A percentile compares a stretch with the other conserved stretches of the same genome.
These are phyloP conservation scores for Monodelphis domestica DNA, from an alignment of 2,797 vertebrate species.

Conservation along the genomic window DNA sequence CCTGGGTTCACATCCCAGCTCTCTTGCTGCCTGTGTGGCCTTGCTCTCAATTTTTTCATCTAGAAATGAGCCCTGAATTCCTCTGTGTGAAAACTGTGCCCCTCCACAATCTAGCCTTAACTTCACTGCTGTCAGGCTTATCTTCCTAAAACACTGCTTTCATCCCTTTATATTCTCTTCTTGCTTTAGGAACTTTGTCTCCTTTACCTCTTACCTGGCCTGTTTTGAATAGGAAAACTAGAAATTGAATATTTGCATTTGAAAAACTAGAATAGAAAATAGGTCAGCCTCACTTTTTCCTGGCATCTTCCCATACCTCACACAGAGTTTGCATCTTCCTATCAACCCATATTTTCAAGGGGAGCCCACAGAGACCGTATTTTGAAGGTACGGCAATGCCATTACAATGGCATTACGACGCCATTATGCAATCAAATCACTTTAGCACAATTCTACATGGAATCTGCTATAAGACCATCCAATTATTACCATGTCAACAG, in stretches of 20 bases:
- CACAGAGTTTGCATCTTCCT: background rate
- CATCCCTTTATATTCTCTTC: background rate
- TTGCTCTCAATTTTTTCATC: background rate
- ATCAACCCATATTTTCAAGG: background rate
- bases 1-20: no score
- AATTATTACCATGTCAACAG: conserved; percentile 67
- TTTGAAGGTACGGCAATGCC: background rate
- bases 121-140: background rate
- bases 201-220: background rate
- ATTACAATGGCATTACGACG: background rate
- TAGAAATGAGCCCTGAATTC: background rate
- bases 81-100: background rate
- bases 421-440: conserved; percentile 17
- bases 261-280: background rate
- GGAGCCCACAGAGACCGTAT: conserved; percentile 5
- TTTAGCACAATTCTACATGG: conserved; percentile 15
- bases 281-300: background rate
- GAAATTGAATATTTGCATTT: background rate
- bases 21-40: background rate
- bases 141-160: background rate
- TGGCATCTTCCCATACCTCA: background rate
- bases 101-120: background rate
- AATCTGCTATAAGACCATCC: conserved; percentile 42
- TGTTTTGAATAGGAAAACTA: background rate
- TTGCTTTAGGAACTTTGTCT: background rate